These are phyloP conservation scores for Peromyscus aztecus DNA, from an alignment of 2,797 vertebrate species.

Conservation along the genomic window DNA sequence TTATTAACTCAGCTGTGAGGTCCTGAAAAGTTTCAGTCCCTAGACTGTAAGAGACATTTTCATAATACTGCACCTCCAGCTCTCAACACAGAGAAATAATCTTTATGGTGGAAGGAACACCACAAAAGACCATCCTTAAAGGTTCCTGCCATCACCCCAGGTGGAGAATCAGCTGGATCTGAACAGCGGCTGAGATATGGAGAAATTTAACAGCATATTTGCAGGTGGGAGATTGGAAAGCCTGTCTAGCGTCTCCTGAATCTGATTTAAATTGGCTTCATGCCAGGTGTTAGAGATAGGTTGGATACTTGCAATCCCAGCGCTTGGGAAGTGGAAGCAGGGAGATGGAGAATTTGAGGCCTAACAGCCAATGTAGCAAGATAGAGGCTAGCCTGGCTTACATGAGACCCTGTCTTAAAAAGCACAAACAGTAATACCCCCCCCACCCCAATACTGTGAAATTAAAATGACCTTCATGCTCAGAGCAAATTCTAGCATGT, in stretches of 20 bases:
- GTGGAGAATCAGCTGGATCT: constrained; percentile 26
- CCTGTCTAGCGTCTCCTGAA: constrained; percentile 52
- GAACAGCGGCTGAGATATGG: background rate
- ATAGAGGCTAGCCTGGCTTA: background rate
- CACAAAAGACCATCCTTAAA: background rate
- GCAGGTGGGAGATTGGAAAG: background rate
- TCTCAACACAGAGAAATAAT: background rate
- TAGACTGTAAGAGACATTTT: background rate
- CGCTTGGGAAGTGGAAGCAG: background rate
- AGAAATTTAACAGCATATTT: constrained; percentile 68
- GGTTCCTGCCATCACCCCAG: background rate
- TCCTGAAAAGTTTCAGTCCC: background rate
- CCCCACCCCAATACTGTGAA: background rate
- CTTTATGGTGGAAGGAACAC: background rate
- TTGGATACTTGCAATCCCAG: background rate
- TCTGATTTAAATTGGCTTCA: background rate
- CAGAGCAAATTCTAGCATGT: constrained; percentile 66
- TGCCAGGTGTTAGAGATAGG: background rate
- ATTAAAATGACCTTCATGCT: background rate
- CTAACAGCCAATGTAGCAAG: background rate
- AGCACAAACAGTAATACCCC: background rate
- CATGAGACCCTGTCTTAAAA: background rate
- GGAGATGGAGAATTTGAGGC: background rate
- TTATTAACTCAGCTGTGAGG: background rate
- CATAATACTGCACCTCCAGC: background rate